A percentile compares a stretch with the other conserved stretches of the same genome.
Conservation (phyloP, 2,113 vertebrate species). For the Acrocephalus arundinaceus region DNA sequence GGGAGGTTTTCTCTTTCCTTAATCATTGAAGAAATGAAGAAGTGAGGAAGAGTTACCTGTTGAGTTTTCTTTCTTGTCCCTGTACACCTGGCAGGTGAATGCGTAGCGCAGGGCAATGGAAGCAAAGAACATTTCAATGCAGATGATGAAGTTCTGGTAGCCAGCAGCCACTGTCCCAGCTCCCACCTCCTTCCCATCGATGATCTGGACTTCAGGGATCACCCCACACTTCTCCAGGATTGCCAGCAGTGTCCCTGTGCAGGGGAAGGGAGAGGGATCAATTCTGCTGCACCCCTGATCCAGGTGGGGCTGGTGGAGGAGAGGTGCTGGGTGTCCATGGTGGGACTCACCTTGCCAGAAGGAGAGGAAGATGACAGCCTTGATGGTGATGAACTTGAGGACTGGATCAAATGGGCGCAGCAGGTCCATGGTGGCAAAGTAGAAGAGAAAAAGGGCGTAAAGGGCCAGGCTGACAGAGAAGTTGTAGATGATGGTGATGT, state of each 20-base stretch:
- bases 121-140: slow-evolving; percentile 94
- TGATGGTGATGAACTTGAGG: slow-evolving; percentile 97
- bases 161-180: slow-evolving; percentile 92
- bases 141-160: slow-evolving; percentile 96
- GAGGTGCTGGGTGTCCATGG: rapidly evolving
- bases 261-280: background rate
- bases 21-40: background rate
- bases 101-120: slow-evolving; percentile 88
- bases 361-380: slow-evolving; percentile 95
- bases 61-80: slow-evolving; percentile 84
- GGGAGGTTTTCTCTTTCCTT: background rate
- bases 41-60: slow-evolving; percentile 75
- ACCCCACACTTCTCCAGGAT: slow-evolving; percentile 89
- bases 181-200: slow-evolving; percentile 83
- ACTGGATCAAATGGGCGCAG: slow-evolving; percentile 89
- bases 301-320: background rate
- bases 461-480: slow-evolving; percentile 92
- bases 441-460: slow-evolving; percentile 94
- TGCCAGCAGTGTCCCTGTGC: slow-evolving; percentile 86
- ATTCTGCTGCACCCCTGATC: background rate
- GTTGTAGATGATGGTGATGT: slow-evolving; percentile 95
- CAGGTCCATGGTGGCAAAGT: slow-evolving; percentile 90
- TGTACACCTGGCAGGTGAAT: slow-evolving; percentile 89
- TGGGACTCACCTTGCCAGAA: slow-evolving; percentile 93
- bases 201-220: slow-evolving; percentile 86